These are phyloP conservation scores for Cotesia glomerata DNA, from an alignment of 1,140 invertebrate genomes.

Conservation along the genomic window DNA sequence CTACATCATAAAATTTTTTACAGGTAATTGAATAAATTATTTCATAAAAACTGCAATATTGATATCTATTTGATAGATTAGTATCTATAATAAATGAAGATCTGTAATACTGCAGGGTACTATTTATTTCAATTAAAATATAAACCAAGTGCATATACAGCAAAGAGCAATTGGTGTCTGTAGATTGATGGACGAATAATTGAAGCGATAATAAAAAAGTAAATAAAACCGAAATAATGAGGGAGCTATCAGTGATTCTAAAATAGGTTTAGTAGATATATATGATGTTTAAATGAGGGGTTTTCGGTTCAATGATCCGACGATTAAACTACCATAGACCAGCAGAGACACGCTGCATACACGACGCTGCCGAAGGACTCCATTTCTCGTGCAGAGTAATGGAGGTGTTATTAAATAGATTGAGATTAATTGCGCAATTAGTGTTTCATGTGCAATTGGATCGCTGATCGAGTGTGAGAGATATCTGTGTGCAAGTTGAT, in stretches of 20 bases:
- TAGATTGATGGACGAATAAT: slow-evolving; percentile 33
- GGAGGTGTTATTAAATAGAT: slow-evolving; percentile 61
- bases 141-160: slow-evolving; percentile 39
- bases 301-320: slow-evolving; percentile 2
- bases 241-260: slow-evolving; percentile 49
- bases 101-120: neutral
- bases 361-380: neutral
- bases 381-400: slow-evolving; percentile 39
- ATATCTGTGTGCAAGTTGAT: neutral
- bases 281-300: slow-evolving; percentile 10
- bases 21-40: too few species aligned
- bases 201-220: slow-evolving; percentile 21
- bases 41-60: too few species aligned
- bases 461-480: slow-evolving; percentile 25
- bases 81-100: slow-evolving; percentile 22
- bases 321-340: slow-evolving; percentile 1
- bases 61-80: neutral
- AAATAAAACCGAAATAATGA: slow-evolving; percentile 47
- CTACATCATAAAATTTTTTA: too few species aligned
- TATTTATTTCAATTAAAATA: slow-evolving; percentile 50
- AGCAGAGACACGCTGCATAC: neutral
- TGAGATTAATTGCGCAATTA: slow-evolving; percentile 60
- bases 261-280: slow-evolving; percentile 24
- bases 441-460: slow-evolving; percentile 54
- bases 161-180: slow-evolving; percentile 35